These are phyloP conservation scores for Penelope pileata DNA, from an alignment of 2,113 vertebrate genomes.

Conservation along the genomic window DNA sequence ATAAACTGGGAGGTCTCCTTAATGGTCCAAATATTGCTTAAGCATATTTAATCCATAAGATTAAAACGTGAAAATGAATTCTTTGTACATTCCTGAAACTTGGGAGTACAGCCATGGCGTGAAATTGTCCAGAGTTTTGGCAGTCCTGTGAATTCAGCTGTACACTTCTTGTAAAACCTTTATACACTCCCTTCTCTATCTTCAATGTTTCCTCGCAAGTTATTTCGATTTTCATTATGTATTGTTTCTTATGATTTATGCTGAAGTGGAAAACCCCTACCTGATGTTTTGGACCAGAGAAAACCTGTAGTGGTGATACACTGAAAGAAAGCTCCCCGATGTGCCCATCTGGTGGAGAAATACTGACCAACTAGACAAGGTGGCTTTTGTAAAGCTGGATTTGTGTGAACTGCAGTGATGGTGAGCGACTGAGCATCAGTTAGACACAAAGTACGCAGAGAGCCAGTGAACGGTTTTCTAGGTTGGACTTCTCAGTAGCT, in stretches of 20 bases:
- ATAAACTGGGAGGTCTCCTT: constrained; percentile 16
- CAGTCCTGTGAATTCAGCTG: background rate
- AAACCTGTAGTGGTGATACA: background rate
- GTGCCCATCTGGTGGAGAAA: background rate
- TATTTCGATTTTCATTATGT: background rate
- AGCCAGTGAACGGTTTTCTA: background rate
- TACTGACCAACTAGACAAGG: background rate
- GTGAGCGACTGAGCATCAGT: background rate
- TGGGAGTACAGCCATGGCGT: background rate
- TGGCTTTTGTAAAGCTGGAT: background rate
- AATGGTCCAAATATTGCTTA: background rate
- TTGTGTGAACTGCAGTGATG: background rate
- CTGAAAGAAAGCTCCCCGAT: accelerated
- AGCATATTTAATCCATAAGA: constrained; percentile 35
- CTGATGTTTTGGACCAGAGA: background rate
- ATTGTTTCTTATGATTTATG: background rate
- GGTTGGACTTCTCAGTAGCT: background rate
- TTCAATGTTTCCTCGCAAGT: background rate
- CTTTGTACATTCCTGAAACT: constrained; percentile 13
- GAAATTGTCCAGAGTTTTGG: constrained; percentile 35
- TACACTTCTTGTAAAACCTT: background rate
- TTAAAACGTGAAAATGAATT: constrained; percentile 47
- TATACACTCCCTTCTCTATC: background rate
- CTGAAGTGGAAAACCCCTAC: background rate
- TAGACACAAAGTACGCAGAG: background rate